Evolutionary conservation across 2,113 vertebrate genomes (phyloP).

Genomic region (Gila orcuttii): DNA sequence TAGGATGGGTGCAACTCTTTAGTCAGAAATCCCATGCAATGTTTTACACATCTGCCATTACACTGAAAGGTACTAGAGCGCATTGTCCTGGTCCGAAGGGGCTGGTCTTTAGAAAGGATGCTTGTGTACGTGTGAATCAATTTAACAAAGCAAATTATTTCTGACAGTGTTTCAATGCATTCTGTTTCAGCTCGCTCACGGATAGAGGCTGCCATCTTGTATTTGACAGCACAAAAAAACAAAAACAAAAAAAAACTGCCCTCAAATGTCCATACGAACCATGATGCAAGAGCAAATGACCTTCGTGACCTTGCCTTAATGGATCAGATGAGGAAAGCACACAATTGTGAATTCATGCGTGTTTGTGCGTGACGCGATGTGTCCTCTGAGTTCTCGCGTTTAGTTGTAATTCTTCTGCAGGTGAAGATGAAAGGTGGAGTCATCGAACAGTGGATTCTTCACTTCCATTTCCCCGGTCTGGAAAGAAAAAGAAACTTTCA

Average conservation of each 20-base stretch:
- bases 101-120: conserved; percentile 8
- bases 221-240: conserved; percentile 16
- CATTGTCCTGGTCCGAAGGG: background rate
- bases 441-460: conserved; percentile 92
- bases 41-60: background rate
- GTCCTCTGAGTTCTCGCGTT: conserved; percentile 36
- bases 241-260: conserved; percentile 18
- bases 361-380: background rate
- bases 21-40: conserved; percentile 32
- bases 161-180: background rate
- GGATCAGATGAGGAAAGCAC: conserved; percentile 6
- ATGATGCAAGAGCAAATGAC: background rate
- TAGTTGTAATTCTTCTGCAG: conserved; percentile 74
- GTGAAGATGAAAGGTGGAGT: conserved; percentile 82
- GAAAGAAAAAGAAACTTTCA: conserved; percentile 18
- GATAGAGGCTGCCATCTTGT: background rate
- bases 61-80: conserved; percentile 8
- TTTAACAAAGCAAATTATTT: conserved; percentile 23
- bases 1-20: background rate
- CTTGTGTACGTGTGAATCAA: conserved; percentile 41
- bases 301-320: conserved; percentile 9
- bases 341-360: conserved; percentile 12
- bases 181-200: conserved; percentile 30
- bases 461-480: conserved; percentile 98
- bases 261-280: background rate